Base-by-base conservation (phyloP, 1,140 invertebrate genomes). In the Platorchestia sp. region DNA sequence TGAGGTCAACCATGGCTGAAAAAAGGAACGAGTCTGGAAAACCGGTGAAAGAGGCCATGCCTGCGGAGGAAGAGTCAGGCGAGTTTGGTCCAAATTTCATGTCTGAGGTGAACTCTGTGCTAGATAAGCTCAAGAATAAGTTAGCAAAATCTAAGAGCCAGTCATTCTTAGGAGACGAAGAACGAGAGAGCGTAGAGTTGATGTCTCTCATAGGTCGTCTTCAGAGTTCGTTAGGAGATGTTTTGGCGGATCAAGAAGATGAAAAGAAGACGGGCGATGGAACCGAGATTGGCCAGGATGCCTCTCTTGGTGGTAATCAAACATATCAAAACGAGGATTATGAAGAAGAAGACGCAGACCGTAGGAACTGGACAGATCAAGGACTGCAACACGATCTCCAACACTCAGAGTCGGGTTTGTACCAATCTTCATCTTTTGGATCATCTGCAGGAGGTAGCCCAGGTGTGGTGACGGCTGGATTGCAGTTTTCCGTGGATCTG, bases 41-140 rank as follows among this genome's bases (percentile, higher is more conserved):
- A 95, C 86, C 16, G 89, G 90, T 95, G 59, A 95, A 51, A 42
- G 53, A 44, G 53, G 51, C 44, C 36, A 45, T 43, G 44, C 45
- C 86, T 96, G 95, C n/a, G 40, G 75, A 95, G 14, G 47, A 47
- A 90, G 93, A 95, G 91, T 41, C 86, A 86, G 59, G 86, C 89
- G 96, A 96, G 45, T 95, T 97, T 91, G 96, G 96, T 6, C 53
- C 96, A 40, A 96, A 97, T 22, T 97, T 99, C 0, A 97, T 99
- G 44, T 98, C 98, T 1, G 98, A 99, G 97, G 98, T 99, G 27
- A 98, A 98, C 96, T 98, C 98, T 89, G 98, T 98, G 0, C 97
- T 99, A 6, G 97, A 97, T 43, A 98, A 98, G 95, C 97, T 99
- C 27, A 98, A 98, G 96, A 97, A 87, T 45, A 96, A 96, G 53